Evolutionary conservation across 1,140 invertebrate species (phyloP), one percentile per base, ranked within the genome.

Genomic region (Harpegnathos saltator): DNA sequence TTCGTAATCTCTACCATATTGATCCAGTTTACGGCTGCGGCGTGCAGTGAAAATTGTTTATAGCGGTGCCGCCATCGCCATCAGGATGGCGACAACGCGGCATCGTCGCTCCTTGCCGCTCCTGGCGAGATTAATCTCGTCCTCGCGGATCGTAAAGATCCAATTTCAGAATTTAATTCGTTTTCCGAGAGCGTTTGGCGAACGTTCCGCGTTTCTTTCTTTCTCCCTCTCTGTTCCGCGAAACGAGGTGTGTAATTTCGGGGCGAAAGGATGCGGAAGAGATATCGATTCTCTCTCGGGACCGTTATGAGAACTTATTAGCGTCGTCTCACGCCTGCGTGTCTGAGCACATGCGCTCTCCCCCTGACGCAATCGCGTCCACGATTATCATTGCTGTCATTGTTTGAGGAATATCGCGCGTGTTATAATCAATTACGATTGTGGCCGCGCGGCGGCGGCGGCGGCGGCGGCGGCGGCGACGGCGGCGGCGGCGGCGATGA

Each of bases 1-100:
- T 90, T 82, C 92, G 90, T 92, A 91, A 94, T 93, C 91, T 92
- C 89, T 90, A 85, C 84, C 92, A 92, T 94, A 94, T 94, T 93
- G 92, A 94, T 94, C 92, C 91, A 86, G 84, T 91, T 93, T 89
- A 90, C 66, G 73, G 59, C 84, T 44, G 69, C 29, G 48, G 50
- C 50, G 56, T 50, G 58, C 38, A 44, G 38, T 61, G 63, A 74
- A 87, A 87, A 89, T 89, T 89, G 85, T 89, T 91, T 84, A 89
- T 85, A 85, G 75, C 61, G 74, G 69, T 69, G 78, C 65, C 73
- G 61, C 59, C 48, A 59, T 65, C 73, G 66, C 66, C 48, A 59
- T 54, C 85, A 29, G 83, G n/a, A 7, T 3, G 26, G 3, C 44
- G 22, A 29, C 61, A 29, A 38, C 26, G 24, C 9, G 22, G 50